Base-by-base conservation (phyloP, 2,797 vertebrate species). In the Chiroxiphia lanceolata region DNA sequence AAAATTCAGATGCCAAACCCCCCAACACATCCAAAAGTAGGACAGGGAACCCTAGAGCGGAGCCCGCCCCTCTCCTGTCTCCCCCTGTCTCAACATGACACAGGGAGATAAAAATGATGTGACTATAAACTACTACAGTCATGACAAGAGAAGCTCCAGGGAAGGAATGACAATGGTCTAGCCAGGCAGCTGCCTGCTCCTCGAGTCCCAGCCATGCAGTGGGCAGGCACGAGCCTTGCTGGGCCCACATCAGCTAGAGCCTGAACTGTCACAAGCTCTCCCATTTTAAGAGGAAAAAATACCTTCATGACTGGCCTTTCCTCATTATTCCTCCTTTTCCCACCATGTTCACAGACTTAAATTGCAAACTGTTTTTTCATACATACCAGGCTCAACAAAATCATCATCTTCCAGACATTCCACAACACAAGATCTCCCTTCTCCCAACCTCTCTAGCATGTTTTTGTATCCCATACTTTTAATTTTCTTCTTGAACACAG, bases 21-120 rank as follows among this genome's bases (percentile, higher is more conserved):
- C 2, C 12, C 20, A n/a, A 23, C 10, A 15, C 15, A 65, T 7
- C 63, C 47, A 42, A 34, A 59, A 60, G 25, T 0, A 0, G 21
- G 31, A 26, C 23, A 42, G 51, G n/a, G 6, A 47, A 81, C 22
- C 54, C 59, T 25, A 59, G 50, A 44, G 38, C 0, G 1, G 48
- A 89, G 60, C 36, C 40, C n/a, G 36, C 7, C 0, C 2, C 68
- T 53, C 33, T 18, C 45, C 67, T 25, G 54, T 33, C 21, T 69
- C 20, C 16, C 18, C 6, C 19, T 21, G 5, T 12, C 25, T 50
- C 69, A 27, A 11, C 0, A 0, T 4, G 16, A 36, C 25, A 5
- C 23, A 61, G 34, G 13, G 44, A 93, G 22, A 38, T 53, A 36
- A 85, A 75, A 83, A 4, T 2, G 7, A 51, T 3, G 13, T 0